Evolutionary conservation across 2,113 vertebrate genomes (phyloP).

Genomic region (Chinchilla lanigera): DNA sequence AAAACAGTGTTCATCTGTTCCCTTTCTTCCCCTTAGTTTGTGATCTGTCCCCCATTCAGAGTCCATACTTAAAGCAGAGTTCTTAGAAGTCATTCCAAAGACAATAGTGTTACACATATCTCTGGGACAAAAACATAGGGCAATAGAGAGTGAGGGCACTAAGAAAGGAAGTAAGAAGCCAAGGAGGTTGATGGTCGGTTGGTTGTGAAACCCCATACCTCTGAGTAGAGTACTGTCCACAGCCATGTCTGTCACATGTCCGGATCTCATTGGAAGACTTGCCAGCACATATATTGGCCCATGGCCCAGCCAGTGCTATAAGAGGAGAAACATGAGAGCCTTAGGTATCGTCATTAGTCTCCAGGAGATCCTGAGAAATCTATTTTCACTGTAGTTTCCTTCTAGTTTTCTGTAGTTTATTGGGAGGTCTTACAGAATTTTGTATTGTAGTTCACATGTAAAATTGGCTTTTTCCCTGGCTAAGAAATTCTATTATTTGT

Average conservation of each 20-base stretch:
- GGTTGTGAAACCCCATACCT: constrained; percentile 74
- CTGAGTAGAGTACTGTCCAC: constrained; percentile 81
- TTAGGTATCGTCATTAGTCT: background rate
- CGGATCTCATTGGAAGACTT: constrained; percentile 83
- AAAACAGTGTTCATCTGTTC: background rate
- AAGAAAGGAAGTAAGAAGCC: background rate
- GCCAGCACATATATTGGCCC: constrained; percentile 81
- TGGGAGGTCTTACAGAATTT: background rate
- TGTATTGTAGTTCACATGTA: constrained; percentile 19
- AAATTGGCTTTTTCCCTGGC: background rate
- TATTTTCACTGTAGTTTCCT: background rate
- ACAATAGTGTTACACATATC: background rate
- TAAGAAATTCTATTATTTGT: background rate
- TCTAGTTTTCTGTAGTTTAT: background rate
- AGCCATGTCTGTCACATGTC: constrained; percentile 81
- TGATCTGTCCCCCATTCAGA: background rate
- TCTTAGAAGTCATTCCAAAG: background rate
- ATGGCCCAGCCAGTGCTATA: constrained; percentile 56
- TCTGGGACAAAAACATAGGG: background rate
- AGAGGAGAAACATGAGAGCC: constrained; percentile 19
- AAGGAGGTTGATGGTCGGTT: background rate
- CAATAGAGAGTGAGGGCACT: background rate
- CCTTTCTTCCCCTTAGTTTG: background rate
- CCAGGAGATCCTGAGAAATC: background rate
- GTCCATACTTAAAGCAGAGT: background rate